These are phyloP conservation scores for Takifugu rubripes DNA, from an alignment of 2,797 vertebrate species.

Conservation along the genomic window DNA sequence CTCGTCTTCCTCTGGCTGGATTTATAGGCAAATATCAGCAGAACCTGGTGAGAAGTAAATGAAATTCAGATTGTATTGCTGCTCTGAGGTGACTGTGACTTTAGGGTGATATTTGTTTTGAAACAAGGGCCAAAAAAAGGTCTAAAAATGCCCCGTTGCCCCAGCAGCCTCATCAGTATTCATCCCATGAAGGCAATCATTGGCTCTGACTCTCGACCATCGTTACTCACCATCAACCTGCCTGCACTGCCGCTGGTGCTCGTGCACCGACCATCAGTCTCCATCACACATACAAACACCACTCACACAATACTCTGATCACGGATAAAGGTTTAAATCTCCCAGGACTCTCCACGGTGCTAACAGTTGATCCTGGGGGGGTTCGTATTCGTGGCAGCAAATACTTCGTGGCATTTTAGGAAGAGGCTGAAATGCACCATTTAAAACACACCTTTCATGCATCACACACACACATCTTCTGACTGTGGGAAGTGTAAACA, in stretches of 20 bases:
- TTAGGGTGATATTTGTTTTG: no score
- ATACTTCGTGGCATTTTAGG: no score
- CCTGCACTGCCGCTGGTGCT: constrained; percentile 21
- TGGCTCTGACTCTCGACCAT: constrained; percentile 35
- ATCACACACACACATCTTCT: no score
- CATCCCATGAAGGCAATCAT: constrained; percentile 51
- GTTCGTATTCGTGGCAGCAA: no score
- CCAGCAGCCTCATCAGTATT: constrained; percentile 55
- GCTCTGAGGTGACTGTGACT: constrained; percentile 1
- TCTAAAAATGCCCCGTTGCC: no score
- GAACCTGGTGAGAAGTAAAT: constrained; percentile 22
- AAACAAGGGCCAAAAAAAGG: no score
- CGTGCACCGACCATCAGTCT: constrained; percentile 7
- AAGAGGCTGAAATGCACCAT: no score
- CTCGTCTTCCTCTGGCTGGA: constrained; percentile 16
- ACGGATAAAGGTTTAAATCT: constrained; percentile 14
- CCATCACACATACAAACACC: constrained; percentile 20
- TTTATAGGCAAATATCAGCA: constrained; percentile 6
- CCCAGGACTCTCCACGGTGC: no score
- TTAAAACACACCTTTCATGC: no score
- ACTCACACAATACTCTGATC: constrained; percentile 19
- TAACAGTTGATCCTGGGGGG: no score
- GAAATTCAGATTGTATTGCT: constrained; percentile 8
- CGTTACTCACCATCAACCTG: constrained; percentile 41
- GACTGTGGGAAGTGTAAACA: no score